A percentile compares a stretch with the other conserved stretches of the same genome.
Conservation (phyloP, 2,888 invertebrate genomes). For the Ptycholaimellus sp. region DNA sequence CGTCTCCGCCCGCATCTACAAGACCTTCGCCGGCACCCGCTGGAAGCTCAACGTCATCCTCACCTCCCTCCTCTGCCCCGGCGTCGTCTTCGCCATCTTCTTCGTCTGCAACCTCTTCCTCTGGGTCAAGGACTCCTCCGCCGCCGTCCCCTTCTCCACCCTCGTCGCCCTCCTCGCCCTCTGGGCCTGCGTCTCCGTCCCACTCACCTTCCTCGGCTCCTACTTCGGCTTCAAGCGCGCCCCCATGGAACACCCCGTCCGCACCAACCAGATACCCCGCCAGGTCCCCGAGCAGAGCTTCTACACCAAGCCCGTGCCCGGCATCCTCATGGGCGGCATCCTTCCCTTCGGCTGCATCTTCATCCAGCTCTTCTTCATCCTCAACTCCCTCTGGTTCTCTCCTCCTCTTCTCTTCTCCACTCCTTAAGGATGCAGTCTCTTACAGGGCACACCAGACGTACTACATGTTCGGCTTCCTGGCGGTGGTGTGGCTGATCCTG, state of each 20-base stretch:
- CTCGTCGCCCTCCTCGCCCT: slow-evolving; percentile 69
- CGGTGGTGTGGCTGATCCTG: slow-evolving; percentile 83
- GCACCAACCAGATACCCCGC: slow-evolving; percentile 91
- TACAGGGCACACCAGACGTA: slow-evolving; percentile 65
- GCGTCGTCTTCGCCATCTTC: slow-evolving; percentile 81
- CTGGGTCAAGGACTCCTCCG: slow-evolving; percentile 84
- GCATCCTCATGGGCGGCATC: slow-evolving; percentile 91
- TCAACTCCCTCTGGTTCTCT: slow-evolving; percentile 85
- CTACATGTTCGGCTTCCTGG: slow-evolving; percentile 98
- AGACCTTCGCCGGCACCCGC: slow-evolving; percentile 83
- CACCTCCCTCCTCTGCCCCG: slow-evolving; percentile 84
- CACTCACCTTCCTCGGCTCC: slow-evolving; percentile 85
- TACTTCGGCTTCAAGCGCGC: slow-evolving; percentile 93
- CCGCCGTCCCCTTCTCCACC: slow-evolving; percentile 86
- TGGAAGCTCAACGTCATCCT: slow-evolving; percentile 95
- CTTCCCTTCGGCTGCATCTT: slow-evolving; percentile 94
- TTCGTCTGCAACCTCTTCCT: slow-evolving; percentile 85
- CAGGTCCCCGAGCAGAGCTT: slow-evolving; percentile 96
- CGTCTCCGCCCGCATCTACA: slow-evolving; percentile 83
- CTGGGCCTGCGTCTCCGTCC: slow-evolving; percentile 95
- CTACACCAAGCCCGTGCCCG: slow-evolving; percentile 73
- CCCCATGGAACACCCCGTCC: slow-evolving; percentile 83
- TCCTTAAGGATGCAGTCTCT: slow-evolving; percentile 6
- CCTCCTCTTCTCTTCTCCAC: background rate
- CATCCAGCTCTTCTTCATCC: slow-evolving; percentile 92